Conservation (phyloP, 2,888 invertebrate species). For the Ichneumoninae sp. region DNA sequence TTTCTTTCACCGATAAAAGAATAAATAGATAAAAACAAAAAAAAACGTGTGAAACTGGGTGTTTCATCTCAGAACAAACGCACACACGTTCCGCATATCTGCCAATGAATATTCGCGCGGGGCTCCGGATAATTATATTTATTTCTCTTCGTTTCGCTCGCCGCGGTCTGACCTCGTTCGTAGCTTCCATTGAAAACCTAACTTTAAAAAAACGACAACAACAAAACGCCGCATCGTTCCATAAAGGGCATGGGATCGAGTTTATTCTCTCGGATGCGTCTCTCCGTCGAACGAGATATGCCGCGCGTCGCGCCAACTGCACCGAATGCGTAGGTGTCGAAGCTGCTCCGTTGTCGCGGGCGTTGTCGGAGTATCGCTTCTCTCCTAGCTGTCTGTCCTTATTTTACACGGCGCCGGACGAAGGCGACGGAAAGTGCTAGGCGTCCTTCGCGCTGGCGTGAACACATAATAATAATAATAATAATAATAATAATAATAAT, state of each 20-base stretch:
- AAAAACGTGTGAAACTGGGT: too few species aligned
- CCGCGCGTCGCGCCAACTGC: slow-evolving; percentile 11
- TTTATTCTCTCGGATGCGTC: slow-evolving; percentile 9
- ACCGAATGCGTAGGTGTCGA: slow-evolving; percentile 16
- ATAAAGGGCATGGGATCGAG: too few species aligned
- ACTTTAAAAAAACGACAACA: slow-evolving; percentile 1
- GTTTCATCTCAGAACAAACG: background rate
- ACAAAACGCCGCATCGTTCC: slow-evolving; percentile 2
- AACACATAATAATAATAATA: too few species aligned
- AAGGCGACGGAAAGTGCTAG: slow-evolving; percentile 26
- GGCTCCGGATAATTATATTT: slow-evolving; percentile 12
- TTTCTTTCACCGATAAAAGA: too few species aligned
- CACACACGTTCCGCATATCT: background rate
- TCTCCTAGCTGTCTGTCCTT: background rate
- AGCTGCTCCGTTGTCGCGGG: slow-evolving; percentile 29
- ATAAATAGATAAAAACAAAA: too few species aligned
- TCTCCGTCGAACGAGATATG: background rate
- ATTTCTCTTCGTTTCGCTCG: slow-evolving; percentile 14
- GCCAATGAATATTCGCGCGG: background rate
- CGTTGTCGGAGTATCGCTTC: slow-evolving; percentile 36
- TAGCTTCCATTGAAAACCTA: slow-evolving; percentile 7
- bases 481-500: background rate
- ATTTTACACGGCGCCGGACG: slow-evolving; percentile 1
- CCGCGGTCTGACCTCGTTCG: slow-evolving; percentile 36
- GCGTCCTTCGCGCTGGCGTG: slow-evolving; percentile 33